These are phyloP conservation scores for Mormyrus hasselquistii DNA, from an alignment of 2,797 vertebrate species.

Conservation along the genomic window DNA sequence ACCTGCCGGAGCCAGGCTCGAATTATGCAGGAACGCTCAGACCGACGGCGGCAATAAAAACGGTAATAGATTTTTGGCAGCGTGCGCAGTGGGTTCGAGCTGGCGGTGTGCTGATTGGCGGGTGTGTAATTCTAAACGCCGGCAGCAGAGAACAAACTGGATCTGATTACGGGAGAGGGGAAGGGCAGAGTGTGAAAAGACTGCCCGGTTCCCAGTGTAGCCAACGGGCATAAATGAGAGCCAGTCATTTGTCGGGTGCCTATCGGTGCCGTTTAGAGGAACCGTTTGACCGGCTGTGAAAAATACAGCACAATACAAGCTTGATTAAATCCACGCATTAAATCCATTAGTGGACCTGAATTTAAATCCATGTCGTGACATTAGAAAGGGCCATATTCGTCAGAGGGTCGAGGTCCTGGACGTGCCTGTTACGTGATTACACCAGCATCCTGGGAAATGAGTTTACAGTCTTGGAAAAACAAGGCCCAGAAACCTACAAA, in stretches of 20 bases:
- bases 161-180: slow-evolving; percentile 37
- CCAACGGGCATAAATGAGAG: not conserved
- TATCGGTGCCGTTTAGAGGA: not conserved
- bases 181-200: slow-evolving; percentile 29
- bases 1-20: not conserved
- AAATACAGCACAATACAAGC: not conserved
- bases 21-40: slow-evolving; percentile 28
- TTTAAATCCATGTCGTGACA: not conserved
- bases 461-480: not conserved
- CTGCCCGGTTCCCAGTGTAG: slow-evolving; percentile 1
- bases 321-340: not conserved
- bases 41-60: slow-evolving; percentile 42
- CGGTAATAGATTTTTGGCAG: slow-evolving; percentile 48
- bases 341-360: not conserved
- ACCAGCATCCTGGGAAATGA: not conserved
- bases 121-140: slow-evolving; percentile 54
- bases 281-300: not conserved
- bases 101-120: slow-evolving; percentile 50
- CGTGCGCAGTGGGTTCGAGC: slow-evolving; percentile 35
- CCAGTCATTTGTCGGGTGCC: not conserved
- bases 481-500: not conserved
- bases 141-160: slow-evolving; percentile 53
- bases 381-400: not conserved
- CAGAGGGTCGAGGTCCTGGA: not conserved
- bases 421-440: not conserved